Conservation (phyloP, 2,113 vertebrate genomes). For the Chaenocephalus aceratus region DNA sequence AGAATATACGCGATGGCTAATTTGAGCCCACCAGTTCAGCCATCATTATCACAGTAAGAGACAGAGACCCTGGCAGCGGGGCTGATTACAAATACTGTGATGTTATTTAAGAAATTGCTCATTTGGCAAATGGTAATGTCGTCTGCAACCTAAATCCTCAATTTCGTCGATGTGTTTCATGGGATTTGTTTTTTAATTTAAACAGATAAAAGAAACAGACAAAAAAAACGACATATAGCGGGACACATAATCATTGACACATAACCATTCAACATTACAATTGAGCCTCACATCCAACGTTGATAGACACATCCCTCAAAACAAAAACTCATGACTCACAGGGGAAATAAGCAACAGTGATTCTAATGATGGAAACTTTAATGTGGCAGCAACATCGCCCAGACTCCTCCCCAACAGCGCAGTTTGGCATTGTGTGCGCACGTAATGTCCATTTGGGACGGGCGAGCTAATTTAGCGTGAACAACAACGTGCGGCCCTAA, state of each 20-base stretch:
- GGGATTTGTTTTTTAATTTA: constrained; percentile 82
- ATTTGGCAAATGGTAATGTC: constrained; percentile 73
- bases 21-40: constrained; percentile 57
- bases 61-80: constrained; percentile 64
- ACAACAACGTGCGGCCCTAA: constrained; percentile 59
- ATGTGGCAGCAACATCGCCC: constrained; percentile 73
- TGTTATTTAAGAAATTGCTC: constrained; percentile 70
- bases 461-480: constrained; percentile 70
- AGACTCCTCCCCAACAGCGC: constrained; percentile 73
- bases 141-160: constrained; percentile 71
- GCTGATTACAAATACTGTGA: constrained; percentile 63
- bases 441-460: constrained; percentile 77
- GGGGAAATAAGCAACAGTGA: constrained; percentile 80
- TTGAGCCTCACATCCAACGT: constrained; percentile 70
- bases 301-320: constrained; percentile 76
- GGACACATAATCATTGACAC: constrained; percentile 68
- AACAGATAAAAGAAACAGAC: constrained; percentile 65
- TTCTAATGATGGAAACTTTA: constrained; percentile 80
- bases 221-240: constrained; percentile 59
- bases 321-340: constrained; percentile 76
- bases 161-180: constrained; percentile 70
- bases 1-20: constrained; percentile 54
- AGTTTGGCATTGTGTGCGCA: constrained; percentile 62
- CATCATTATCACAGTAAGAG: constrained; percentile 76
- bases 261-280: constrained; percentile 60